Percentiles rank a stretch among this genome's conserved stretches.
Conservation (phyloP, 2,113 vertebrate genomes). For the Alces alces region DNA sequence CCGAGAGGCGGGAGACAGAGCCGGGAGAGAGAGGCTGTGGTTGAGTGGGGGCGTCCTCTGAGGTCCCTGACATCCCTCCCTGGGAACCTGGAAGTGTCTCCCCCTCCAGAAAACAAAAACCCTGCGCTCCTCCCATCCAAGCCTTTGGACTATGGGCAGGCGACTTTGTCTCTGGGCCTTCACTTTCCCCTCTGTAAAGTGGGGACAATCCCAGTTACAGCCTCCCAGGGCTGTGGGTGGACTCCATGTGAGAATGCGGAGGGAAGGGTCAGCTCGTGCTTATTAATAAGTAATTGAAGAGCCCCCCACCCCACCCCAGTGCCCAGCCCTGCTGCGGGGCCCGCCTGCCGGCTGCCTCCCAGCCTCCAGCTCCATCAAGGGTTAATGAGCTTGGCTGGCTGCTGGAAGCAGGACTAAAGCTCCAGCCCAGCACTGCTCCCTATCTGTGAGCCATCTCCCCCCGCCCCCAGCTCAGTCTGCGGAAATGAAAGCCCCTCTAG, state of each 20-base stretch:
- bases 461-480: constrained; percentile 29
- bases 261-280: not conserved
- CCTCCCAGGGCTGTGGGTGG: not conserved
- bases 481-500: constrained; percentile 68
- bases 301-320: not conserved
- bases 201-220: not conserved
- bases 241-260: not conserved
- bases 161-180: not conserved
- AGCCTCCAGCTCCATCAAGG: constrained; percentile 18
- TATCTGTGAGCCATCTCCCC: constrained; percentile 64
- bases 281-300: not conserved
- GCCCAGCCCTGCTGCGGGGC: not conserved
- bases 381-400: constrained; percentile 50
- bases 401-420: constrained; percentile 26
- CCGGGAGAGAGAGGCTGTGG: not conserved
- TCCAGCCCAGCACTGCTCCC: not conserved
- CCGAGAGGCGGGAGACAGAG: not conserved
- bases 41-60: not conserved
- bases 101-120: not conserved
- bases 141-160: not conserved
- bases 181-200: not conserved
- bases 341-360: not conserved
- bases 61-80: not conserved
- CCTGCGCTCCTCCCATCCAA: not conserved
- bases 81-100: not conserved